phyloP scores from a whole-genome alignment of 2,888 invertebrate genomes.

The Aricia artaxerxes region DNA sequence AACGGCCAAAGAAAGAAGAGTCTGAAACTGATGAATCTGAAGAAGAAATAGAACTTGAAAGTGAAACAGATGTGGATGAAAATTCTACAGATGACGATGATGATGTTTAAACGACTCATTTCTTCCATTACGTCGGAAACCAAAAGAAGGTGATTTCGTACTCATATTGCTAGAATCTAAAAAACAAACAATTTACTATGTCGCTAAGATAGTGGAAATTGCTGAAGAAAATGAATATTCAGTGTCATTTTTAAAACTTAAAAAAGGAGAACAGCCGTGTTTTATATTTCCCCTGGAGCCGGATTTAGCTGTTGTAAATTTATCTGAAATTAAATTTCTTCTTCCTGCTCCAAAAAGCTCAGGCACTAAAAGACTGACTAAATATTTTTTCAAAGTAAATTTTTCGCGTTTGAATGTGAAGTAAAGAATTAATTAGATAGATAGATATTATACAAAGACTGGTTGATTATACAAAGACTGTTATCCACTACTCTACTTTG shows the following conservation, averaged over 20 bases:
- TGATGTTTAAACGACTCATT: background rate
- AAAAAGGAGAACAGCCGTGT: slow-evolving; percentile 23
- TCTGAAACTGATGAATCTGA: slow-evolving; percentile 15
- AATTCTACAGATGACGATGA: slow-evolving; percentile 22
- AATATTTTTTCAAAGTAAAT: slow-evolving; percentile 24
- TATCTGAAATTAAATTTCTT: slow-evolving; percentile 26
- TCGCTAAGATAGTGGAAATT: slow-evolving; percentile 11
- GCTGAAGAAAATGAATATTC: slow-evolving; percentile 24
- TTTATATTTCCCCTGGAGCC: slow-evolving; percentile 27
- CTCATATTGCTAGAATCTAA: slow-evolving; percentile 25
- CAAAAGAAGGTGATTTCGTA: slow-evolving; percentile 1
- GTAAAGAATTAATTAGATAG: slow-evolving; percentile 19
- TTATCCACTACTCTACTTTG: background rate
- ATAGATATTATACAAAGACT: slow-evolving; percentile 22
- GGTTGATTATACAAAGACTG: background rate
- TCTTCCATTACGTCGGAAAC: background rate
- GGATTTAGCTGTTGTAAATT: slow-evolving; percentile 21
- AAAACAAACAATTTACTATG: slow-evolving; percentile 19
- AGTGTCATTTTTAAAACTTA: slow-evolving; percentile 23
- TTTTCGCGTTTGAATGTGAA: slow-evolving; percentile 21
- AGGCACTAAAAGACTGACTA: slow-evolving; percentile 25
- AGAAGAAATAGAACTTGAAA: slow-evolving; percentile 25
- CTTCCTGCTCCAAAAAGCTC: slow-evolving; percentile 22
- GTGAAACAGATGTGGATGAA: slow-evolving; percentile 23
- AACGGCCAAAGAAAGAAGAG: slow-evolving; percentile 17